Evolutionary conservation across 2,888 invertebrate genomes (phyloP).

Genomic region (Rambutsinella grinnellia): DNA sequence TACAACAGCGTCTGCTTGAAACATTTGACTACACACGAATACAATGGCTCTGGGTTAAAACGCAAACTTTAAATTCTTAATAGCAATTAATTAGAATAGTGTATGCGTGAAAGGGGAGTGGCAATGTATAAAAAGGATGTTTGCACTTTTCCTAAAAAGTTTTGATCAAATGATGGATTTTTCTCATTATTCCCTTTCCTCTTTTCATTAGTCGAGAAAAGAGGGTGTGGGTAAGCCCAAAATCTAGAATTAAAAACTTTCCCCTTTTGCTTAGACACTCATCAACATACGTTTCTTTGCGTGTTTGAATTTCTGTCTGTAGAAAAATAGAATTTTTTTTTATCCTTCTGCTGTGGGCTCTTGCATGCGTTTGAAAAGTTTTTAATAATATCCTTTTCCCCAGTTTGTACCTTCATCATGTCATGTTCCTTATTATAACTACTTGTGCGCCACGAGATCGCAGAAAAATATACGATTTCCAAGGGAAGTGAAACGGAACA

Average conservation of each 20-base stretch:
- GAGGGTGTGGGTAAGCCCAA: not conserved
- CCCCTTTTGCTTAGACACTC: not conserved
- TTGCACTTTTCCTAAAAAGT: conserved; percentile 44
- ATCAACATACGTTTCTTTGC: conserved; percentile 2
- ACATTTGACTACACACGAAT: too few species aligned
- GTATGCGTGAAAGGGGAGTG: conserved; percentile 6
- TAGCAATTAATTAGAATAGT: conserved; percentile 49
- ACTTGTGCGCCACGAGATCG: too few species aligned
- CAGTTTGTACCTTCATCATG: conserved; percentile 26
- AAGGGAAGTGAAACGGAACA: too few species aligned
- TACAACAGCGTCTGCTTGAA: too few species aligned
- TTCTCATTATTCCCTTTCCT: conserved; percentile 33
- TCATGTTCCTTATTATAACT: conserved; percentile 16
- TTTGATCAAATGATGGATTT: conserved; percentile 47
- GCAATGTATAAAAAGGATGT: conserved; percentile 15
- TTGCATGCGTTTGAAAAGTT: conserved; percentile 28
- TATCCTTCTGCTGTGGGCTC: too few species aligned
- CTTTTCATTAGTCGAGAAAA: not conserved
- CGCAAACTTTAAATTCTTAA: conserved; percentile 54
- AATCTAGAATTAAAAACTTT: not conserved
- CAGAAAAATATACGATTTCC: too few species aligned
- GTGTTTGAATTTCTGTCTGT: conserved; percentile 4
- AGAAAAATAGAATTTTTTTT: too few species aligned
- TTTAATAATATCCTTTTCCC: conserved; percentile 32
- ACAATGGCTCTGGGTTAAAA: too few species aligned